Evolutionary conservation across 2,888 invertebrate species (phyloP), one percentile per base, ranked within the genome.

Genomic region (Bruchidius siliquastri): DNA sequence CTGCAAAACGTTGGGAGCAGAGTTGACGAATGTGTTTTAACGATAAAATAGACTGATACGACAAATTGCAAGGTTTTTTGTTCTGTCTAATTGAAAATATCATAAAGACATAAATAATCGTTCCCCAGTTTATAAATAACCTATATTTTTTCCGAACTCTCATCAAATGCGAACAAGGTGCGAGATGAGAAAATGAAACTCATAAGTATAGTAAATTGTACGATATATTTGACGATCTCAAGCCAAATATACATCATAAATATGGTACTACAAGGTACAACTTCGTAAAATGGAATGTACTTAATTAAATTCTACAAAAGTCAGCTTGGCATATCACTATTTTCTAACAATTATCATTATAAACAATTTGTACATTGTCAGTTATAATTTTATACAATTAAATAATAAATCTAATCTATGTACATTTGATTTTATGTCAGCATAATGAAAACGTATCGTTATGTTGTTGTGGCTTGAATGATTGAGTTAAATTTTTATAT

Each of bases 311-410:
- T 71, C 71, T 67, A 70, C 72, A 30, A 30, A 69, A 71, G 68
- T 71, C 72, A 49, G 71, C 67, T 75, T 70, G 68, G 68, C 22
- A 32, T 71, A 71, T 67, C 32, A 26, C 70, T 74, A 71, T 49
- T 72, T 1, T 49, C 49, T 49, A 49, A 49, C 49, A 49, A 49
- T 13, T 18, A 76, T 73, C 72, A 75, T 69, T 75, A 76, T 76
- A 74, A 75, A 76, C 75, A 75, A 75, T 77, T 78, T 78, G 78
- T 78, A 78, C 78, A 78, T 72, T 72, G 67, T 77, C 76, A 77
- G 77, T 78, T 72, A 76, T 71, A 32, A 70, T 74, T 75, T 76
- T 76, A 72, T 76, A 76, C 74, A 76, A 76, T 74, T 72, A 74
- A 74, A 74, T 13, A 49, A 3, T 49, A 49, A 49, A 49, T 49